These are phyloP conservation scores for Eonycteris spelaea DNA, from an alignment of 2,113 vertebrate species.

Conservation along the genomic window DNA sequence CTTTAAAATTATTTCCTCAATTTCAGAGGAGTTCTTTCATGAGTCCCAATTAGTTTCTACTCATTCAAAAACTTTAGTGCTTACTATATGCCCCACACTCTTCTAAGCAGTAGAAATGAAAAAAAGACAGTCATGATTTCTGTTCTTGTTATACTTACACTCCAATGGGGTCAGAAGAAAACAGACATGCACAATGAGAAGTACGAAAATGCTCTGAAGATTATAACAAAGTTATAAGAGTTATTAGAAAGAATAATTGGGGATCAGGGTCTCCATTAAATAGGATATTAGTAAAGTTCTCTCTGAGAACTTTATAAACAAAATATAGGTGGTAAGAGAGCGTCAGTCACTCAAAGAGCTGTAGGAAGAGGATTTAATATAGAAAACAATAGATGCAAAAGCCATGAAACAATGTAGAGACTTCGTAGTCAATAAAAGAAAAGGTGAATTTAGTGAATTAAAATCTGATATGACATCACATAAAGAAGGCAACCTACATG, in stretches of 20 bases:
- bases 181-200: background rate
- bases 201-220: background rate
- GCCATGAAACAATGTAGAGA: background rate
- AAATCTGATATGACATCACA: background rate
- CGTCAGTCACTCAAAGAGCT: background rate
- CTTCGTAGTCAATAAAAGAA: background rate
- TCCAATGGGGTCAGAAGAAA: background rate
- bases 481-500: background rate
- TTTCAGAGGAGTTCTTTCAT: background rate
- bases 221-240: background rate
- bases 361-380: background rate
- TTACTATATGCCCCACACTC: background rate
- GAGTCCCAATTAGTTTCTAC: background rate
- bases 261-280: background rate
- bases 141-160: background rate
- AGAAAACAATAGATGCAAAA: background rate
- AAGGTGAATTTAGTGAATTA: background rate
- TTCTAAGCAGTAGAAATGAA: background rate
- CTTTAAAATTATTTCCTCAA: background rate
- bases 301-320: background rate
- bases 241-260: background rate
- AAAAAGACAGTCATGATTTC: background rate
- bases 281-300: background rate
- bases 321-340: background rate
- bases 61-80: background rate